A percentile compares a stretch with the other conserved stretches of the same genome.
These are phyloP conservation scores for Pycnonotus jocosus DNA, from an alignment of 2,113 vertebrate species.

Conservation along the genomic window DNA sequence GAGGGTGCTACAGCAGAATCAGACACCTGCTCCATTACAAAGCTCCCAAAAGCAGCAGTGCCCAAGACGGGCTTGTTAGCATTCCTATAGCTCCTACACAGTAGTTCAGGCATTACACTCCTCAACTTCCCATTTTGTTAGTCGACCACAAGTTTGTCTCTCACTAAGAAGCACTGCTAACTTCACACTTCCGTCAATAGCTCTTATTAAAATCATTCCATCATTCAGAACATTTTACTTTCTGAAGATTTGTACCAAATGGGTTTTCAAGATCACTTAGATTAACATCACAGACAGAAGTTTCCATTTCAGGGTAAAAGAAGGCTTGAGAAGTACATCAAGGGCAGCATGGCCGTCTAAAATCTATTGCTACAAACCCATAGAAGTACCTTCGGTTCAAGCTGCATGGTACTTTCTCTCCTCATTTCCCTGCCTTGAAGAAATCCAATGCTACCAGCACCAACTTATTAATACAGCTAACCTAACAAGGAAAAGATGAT, in stretches of 20 bases:
- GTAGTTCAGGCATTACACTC: not conserved
- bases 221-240: not conserved
- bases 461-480: not conserved
- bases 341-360: not conserved
- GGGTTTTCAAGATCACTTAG: not conserved
- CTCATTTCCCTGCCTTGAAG: not conserved
- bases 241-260: not conserved
- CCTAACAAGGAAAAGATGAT: not conserved
- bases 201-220: not conserved
- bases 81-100: not conserved
- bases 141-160: not conserved
- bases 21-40: not conserved
- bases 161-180: not conserved
- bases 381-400: not conserved
- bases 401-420: not conserved
- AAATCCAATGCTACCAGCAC: not conserved
- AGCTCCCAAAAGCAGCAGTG: not conserved
- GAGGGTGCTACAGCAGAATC: constrained; percentile 49
- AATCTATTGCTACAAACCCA: not conserved
- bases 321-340: not conserved
- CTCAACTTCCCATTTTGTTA: not conserved
- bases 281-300: not conserved
- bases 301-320: not conserved
- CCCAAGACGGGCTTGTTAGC: not conserved
- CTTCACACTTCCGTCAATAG: not conserved